Conservation (phyloP, 2,888 invertebrate genomes). For the Busseola fusca region DNA sequence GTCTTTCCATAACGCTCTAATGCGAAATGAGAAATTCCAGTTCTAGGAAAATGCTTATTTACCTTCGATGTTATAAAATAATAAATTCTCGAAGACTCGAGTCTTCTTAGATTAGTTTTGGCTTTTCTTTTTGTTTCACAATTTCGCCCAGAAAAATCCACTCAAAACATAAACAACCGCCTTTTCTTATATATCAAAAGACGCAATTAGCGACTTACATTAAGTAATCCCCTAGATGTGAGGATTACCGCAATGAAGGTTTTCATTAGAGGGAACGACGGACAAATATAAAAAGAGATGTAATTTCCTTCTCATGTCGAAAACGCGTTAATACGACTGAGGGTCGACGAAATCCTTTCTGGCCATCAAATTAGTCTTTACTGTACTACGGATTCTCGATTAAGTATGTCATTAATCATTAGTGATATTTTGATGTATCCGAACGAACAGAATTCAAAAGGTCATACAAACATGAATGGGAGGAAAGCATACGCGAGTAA, state of each 20-base stretch:
- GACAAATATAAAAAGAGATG: slow-evolving; percentile 75
- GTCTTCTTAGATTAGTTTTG: slow-evolving; percentile 23
- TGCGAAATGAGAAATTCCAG: slow-evolving; percentile 37
- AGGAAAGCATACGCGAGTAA: slow-evolving; percentile 30
- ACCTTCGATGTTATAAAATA: slow-evolving; percentile 32
- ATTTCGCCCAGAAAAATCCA: slow-evolving; percentile 11
- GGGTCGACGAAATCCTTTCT: slow-evolving; percentile 75
- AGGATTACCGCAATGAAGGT: slow-evolving; percentile 71
- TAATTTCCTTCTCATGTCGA: slow-evolving; percentile 78
- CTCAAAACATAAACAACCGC: slow-evolving; percentile 38
- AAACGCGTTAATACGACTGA: slow-evolving; percentile 76
- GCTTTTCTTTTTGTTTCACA: slow-evolving; percentile 32
- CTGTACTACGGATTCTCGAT: slow-evolving; percentile 60
- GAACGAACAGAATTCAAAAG: slow-evolving; percentile 25
- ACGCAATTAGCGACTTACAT: slow-evolving; percentile 64
- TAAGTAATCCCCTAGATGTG: slow-evolving; percentile 64
- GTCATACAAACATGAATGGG: slow-evolving; percentile 28
- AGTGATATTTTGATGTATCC: slow-evolving; percentile 28
- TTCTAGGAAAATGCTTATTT: slow-evolving; percentile 24
- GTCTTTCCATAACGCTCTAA: slow-evolving; percentile 17
- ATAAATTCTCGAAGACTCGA: slow-evolving; percentile 15
- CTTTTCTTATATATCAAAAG: slow-evolving; percentile 55
- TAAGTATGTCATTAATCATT: slow-evolving; percentile 23
- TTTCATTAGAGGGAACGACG: slow-evolving; percentile 75
- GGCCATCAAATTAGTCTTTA: slow-evolving; percentile 73